Evolutionary conservation across 2,113 vertebrate genomes (phyloP).

Genomic region (Ammodytes marinus): DNA sequence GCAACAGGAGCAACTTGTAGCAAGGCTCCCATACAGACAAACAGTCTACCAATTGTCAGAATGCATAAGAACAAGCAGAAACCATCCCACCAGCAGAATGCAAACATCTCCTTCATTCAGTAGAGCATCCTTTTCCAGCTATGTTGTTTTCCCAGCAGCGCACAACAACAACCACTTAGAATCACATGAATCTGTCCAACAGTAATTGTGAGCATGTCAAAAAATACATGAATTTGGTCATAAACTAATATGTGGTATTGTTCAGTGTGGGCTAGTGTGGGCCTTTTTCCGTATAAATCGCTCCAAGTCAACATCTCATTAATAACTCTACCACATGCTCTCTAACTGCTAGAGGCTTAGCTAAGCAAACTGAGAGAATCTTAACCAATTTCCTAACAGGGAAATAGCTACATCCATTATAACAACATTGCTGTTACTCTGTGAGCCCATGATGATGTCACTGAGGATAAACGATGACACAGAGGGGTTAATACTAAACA

Average conservation of each 20-base stretch:
- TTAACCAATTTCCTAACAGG: slow-evolving; percentile 64
- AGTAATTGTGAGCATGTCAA: not conserved
- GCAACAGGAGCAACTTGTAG: slow-evolving; percentile 20
- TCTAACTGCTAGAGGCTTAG: slow-evolving; percentile 35
- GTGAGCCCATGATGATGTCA: not conserved
- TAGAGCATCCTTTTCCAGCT: slow-evolving; percentile 17
- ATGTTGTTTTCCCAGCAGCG: slow-evolving; percentile 38
- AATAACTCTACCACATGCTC: slow-evolving; percentile 34
- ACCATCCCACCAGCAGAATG: slow-evolving; percentile 32
- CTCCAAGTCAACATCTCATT: slow-evolving; percentile 38
- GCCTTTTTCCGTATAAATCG: not conserved
- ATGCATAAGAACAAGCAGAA: slow-evolving; percentile 49
- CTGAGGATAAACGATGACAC: not conserved
- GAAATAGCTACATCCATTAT: slow-evolving; percentile 46
- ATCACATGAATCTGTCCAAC: slow-evolving; percentile 38
- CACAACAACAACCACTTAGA: slow-evolving; percentile 21
- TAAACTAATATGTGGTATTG: slow-evolving; percentile 40
- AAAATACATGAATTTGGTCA: slow-evolving; percentile 17
- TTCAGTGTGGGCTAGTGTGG: not conserved
- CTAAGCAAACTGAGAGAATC: slow-evolving; percentile 40
- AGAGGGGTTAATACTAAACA: not conserved
- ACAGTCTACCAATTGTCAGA: slow-evolving; percentile 44
- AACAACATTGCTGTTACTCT: slow-evolving; percentile 33
- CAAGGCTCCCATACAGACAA: slow-evolving; percentile 27
- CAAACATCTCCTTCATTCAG: slow-evolving; percentile 40